phyloP scores from a whole-genome alignment of 1,140 invertebrate species.

The Nilaparvata lugens region DNA sequence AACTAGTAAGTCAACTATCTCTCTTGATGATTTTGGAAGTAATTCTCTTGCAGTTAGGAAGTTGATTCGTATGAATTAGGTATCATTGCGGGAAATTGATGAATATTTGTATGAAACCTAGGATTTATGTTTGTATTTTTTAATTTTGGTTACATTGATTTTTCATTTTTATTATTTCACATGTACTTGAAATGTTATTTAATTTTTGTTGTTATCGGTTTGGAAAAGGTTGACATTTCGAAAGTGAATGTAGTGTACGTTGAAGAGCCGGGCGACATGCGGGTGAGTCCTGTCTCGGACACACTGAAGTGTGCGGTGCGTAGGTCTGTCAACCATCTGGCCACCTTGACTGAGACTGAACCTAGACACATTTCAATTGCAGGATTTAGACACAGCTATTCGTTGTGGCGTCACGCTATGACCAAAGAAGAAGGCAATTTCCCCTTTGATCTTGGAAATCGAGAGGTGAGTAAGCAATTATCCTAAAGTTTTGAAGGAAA shows the following conservation, averaged over 20 bases:
- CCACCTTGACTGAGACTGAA: constrained; percentile 30
- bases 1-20: too few species aligned
- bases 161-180: too few species aligned
- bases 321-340: constrained; percentile 43
- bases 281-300: constrained; percentile 54
- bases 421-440: constrained; percentile 54
- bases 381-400: constrained; percentile 49
- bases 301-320: constrained; percentile 56
- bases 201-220: too few species aligned
- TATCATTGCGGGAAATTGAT: too few species aligned
- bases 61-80: too few species aligned
- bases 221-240: constrained; percentile 47
- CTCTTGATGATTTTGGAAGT: too few species aligned
- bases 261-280: constrained; percentile 53
- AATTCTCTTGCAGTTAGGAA: too few species aligned
- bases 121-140: too few species aligned
- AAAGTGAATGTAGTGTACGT: constrained; percentile 71
- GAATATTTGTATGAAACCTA: too few species aligned
- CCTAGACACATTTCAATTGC: constrained; percentile 36
- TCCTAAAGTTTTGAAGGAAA: too few species aligned
- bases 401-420: constrained; percentile 68
- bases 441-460: constrained; percentile 49
- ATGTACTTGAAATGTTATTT: too few species aligned
- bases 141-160: too few species aligned
- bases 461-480: constrained; percentile 42